A percentile compares a stretch with the other conserved stretches of the same genome.
Conservation (phyloP, 2,113 vertebrate genomes). For the Acanthochromis polyacanthus region DNA sequence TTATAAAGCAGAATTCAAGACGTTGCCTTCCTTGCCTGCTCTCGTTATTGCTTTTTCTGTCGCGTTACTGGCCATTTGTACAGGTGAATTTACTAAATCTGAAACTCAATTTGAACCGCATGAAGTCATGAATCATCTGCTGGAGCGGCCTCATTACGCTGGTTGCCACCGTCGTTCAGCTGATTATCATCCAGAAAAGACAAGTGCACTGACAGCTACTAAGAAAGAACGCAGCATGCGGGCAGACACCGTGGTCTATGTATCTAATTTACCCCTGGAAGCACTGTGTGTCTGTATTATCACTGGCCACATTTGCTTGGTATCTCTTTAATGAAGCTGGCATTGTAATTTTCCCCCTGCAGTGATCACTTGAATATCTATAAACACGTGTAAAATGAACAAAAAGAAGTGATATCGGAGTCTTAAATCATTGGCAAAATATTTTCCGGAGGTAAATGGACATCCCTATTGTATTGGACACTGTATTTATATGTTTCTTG, state of each 20-base stretch:
- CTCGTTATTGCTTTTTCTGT: background rate
- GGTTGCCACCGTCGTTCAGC: background rate
- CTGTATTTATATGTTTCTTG: too few relatives aligned
- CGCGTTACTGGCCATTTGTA: background rate
- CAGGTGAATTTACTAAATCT: constrained; percentile 2
- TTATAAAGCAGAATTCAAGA: background rate
- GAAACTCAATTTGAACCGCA: background rate
- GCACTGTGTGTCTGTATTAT: background rate
- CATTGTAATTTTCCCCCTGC: background rate
- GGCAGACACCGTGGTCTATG: background rate
- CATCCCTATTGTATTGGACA: too few relatives aligned
- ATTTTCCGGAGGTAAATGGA: too few relatives aligned
- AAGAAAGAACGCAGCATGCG: background rate
- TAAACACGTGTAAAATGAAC: background rate
- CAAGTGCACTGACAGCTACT: background rate
- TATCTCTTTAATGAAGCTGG: background rate
- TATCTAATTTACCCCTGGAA: constrained; percentile 1
- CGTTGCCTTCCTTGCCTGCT: background rate
- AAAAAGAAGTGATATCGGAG: too few relatives aligned
- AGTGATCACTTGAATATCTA: too few relatives aligned
- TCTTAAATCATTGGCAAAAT: too few relatives aligned
- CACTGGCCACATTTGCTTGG: background rate
- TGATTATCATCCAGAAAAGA: constrained; percentile 12
- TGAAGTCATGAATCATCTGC: constrained; percentile 18
- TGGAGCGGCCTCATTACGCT: constrained; percentile 2